A percentile compares a stretch with the other conserved stretches of the same genome.
These are phyloP conservation scores for Hapalemur alaotrensis DNA, from an alignment of 2,797 vertebrate species.

Conservation along the genomic window DNA sequence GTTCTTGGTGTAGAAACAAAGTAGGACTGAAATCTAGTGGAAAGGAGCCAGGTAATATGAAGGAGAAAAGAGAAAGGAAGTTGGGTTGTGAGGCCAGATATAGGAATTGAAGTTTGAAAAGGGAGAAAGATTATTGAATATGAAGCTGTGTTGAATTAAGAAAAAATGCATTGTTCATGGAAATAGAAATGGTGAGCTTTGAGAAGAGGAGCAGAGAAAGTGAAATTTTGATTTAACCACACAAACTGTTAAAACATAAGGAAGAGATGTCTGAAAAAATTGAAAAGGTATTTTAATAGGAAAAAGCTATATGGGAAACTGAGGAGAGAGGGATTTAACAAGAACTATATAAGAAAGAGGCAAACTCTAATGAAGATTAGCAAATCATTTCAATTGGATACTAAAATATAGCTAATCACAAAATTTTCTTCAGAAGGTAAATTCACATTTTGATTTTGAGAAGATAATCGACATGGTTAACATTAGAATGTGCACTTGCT, in stretches of 20 bases:
- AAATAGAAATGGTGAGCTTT: background rate
- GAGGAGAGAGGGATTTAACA: background rate
- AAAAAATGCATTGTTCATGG: background rate
- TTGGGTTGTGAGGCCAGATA: background rate
- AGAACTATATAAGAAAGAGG: background rate
- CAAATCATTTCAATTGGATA: background rate
- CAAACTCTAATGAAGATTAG: background rate
- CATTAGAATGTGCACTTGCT: background rate
- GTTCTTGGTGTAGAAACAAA: conserved; percentile 40
- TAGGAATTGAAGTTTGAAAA: background rate
- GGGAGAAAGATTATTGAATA: background rate
- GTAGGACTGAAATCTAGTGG: conserved; percentile 1
- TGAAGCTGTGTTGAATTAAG: background rate
- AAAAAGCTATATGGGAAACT: background rate
- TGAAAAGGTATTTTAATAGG: background rate
- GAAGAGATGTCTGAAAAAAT: conserved; percentile 14
- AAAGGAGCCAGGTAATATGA: conserved; percentile 29
- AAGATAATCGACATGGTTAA: background rate
- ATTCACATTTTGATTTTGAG: background rate
- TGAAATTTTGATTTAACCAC: background rate
- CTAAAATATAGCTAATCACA: background rate
- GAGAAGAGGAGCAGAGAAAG: background rate
- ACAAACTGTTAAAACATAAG: background rate
- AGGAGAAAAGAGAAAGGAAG: background rate
- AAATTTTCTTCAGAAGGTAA: background rate